Base-by-base conservation (phyloP, 92 coral and sea anemone species). In the Scolanthus callimorphus region DNA sequence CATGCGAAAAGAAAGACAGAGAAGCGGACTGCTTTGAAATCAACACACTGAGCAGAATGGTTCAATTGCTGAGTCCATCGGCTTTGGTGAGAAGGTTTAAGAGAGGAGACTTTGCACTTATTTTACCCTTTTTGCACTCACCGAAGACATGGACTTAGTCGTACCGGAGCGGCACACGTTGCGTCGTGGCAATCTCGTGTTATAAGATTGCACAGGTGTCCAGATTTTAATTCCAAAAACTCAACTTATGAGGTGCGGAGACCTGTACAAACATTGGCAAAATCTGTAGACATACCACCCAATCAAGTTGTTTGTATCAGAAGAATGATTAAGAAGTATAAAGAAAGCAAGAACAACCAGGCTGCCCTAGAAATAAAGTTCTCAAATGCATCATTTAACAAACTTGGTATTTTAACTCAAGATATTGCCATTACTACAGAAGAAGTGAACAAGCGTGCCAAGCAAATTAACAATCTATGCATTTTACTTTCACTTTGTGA, bases 291-390 rank as follows among this genome's bases (percentile, higher is more conserved):
- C 44, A 49, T 64, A 46, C 71, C 71, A 26, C 10, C 44, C 30
- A 25, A 59, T 48, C 49, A 20, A 41, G 21, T 64, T 27, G 10
- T 25, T 19, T 51, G 51, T 49, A 6, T 30, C 39, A 29, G 62
- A 49, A 50, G 34, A 49, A 49, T 64, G 30, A 49, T 46, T 24
- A 20, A 49, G 6, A 64, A 54, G 51, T 64, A 64, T 37, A 46
- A 49, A 43, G 51, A 64, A 49, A 25, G 49, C 25, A 60, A 64
- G 49, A 60, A 8, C 1, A 43, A 64, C 48, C 71, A 64, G 37
- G 71, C 59, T 49, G 71, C 49, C 49, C 25, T 50, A 24, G 59
- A 64, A 49, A 27, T 64, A 34, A 64, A 51, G 23, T 64, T 64
- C 31, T 39, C 27, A 34, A 54, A 62, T 62, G 25, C 68, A 44